Percentiles rank a stretch among this genome's conserved stretches.
phyloP scores from a whole-genome alignment of 2,888 invertebrate genomes.

The Strigamia maritima region DNA sequence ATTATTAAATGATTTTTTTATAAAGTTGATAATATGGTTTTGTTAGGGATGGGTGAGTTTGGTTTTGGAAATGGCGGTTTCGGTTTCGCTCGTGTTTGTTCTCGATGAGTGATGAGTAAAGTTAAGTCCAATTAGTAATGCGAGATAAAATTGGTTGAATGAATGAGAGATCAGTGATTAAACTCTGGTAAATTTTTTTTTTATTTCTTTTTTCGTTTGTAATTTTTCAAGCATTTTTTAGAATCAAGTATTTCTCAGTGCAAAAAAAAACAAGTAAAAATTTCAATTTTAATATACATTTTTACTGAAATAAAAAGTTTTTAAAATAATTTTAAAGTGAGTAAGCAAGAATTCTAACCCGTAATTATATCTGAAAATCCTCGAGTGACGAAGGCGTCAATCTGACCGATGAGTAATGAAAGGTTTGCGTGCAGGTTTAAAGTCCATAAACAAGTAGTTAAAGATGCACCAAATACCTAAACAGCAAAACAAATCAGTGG shows the following conservation, averaged over 20 bases:
- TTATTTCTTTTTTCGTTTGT: background rate
- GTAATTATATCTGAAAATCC: slow-evolving; percentile 13
- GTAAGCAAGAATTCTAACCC: background rate
- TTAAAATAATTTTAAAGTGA: background rate
- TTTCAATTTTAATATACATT: background rate
- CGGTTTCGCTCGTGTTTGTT: background rate
- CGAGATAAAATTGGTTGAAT: background rate
- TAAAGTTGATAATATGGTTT: too few species aligned
- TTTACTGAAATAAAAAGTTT: background rate
- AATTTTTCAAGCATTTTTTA: background rate
- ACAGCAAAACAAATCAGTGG: background rate
- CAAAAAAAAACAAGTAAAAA: background rate
- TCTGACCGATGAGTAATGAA: slow-evolving; percentile 23
- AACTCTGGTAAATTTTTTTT: background rate
- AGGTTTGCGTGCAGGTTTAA: slow-evolving; percentile 16
- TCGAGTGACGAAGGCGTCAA: slow-evolving; percentile 16
- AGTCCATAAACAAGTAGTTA: background rate
- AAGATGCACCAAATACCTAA: background rate
- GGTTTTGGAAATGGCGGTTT: background rate
- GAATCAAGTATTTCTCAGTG: background rate
- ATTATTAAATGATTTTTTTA: too few species aligned
- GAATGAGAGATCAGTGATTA: background rate
- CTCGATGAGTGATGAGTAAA: background rate
- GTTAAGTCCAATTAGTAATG: background rate
- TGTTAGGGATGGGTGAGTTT: too few species aligned